Evolutionary conservation across 1,140 invertebrate genomes (phyloP).

Genomic region (Augochlora pura): DNA sequence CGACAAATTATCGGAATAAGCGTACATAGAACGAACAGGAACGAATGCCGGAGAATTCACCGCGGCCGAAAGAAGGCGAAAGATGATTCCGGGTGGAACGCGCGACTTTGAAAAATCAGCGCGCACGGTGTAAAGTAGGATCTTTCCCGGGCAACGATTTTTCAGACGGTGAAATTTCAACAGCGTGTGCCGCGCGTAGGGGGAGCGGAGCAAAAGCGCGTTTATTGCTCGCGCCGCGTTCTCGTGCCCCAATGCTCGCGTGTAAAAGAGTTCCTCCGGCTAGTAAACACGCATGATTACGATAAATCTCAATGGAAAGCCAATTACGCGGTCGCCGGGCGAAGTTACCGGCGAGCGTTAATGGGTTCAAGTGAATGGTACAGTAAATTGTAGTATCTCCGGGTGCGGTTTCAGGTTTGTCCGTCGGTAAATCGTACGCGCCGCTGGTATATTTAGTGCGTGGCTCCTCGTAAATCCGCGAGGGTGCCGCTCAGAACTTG

Average conservation of each 20-base stretch:
- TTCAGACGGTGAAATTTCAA: slow-evolving; percentile 6
- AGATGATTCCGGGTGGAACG: too few relatives aligned
- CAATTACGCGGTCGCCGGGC: slow-evolving; percentile 54
- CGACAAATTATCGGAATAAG: too few relatives aligned
- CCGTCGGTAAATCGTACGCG: slow-evolving; percentile 44
- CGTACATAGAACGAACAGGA: too few relatives aligned
- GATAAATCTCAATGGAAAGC: slow-evolving; percentile 64
- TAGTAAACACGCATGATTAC: slow-evolving; percentile 58
- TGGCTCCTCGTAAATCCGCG: slow-evolving; percentile 51
- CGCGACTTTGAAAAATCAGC: too few relatives aligned
- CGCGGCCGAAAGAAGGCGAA: too few relatives aligned
- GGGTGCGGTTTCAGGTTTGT: slow-evolving; percentile 55
- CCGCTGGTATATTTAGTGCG: slow-evolving; percentile 48
- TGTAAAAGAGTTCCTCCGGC: slow-evolving; percentile 29
- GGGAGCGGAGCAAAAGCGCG: background rate
- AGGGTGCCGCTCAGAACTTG: background rate
- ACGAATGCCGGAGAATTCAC: too few relatives aligned
- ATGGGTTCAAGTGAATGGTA: slow-evolving; percentile 67
- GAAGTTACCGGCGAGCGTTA: slow-evolving; percentile 60
- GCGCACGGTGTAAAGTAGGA: too few relatives aligned
- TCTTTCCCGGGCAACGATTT: background rate
- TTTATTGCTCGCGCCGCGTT: background rate
- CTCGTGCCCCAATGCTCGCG: background rate
- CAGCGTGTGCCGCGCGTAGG: too few relatives aligned
- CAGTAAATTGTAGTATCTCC: slow-evolving; percentile 62